Base-by-base conservation (phyloP, 2,888 invertebrate genomes). In the Phytoseiulus persimilis region DNA sequence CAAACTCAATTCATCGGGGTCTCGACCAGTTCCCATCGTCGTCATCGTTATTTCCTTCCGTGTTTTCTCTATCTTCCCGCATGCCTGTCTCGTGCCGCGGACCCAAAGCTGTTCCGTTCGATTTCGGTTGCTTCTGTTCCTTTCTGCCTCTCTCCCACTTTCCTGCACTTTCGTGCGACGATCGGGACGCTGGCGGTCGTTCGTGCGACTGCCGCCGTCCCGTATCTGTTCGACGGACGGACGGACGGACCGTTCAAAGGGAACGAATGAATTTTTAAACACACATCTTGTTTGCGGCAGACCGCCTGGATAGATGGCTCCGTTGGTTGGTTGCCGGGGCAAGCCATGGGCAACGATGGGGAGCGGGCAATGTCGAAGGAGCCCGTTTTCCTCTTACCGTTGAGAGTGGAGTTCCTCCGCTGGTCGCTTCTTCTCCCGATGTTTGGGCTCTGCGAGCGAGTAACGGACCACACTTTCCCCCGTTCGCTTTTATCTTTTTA, bases 221-320 rank as follows among this genome's bases (percentile, higher is more conserved):
- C 65, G 65, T 65, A 65, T 65, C 65, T 65, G 65, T 65, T 65
- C 65, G 65, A 14, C 65, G 65, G 28, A 65, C 28, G 11, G 46
- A 46, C 46, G 9, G 28, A 87, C 45, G 33, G 32, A 32, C 32
- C 45, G 87, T n/a, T 32, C 33, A 87, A 32, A 87, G 32, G 33
- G 87, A 87, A 87, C 87, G 87, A 87, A 87, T 87, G 87, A 87
- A 87, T 87, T 87, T 87, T 87, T 87, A 87, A 87, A 87, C 87
- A 87, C 87, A 87, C 87, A 87, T 87, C 87, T 87, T 87, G 32
- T 87, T 87, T 87, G 32, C 87, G 32, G 32, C 33, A 11, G 32
- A 83, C 33, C 39, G 32, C 31, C 87, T 87, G 32, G 84, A 65
- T 65, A 33, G 32, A 83, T 83, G 33, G 83, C 83, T 32, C 83